Conservation (phyloP, 1,140 invertebrate genomes). For the Leptestheria dahalacensis region DNA sequence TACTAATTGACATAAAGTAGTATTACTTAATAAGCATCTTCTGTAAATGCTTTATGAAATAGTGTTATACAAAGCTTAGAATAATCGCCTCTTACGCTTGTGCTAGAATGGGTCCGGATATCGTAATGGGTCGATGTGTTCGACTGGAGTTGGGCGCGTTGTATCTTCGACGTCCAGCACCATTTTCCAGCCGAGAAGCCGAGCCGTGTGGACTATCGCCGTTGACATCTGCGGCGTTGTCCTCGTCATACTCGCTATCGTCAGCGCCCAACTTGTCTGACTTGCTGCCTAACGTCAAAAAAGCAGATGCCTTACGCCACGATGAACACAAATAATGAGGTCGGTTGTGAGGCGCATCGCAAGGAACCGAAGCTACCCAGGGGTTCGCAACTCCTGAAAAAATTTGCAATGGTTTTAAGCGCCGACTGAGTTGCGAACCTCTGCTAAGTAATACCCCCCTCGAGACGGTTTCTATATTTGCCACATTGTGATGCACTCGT, state of each 20-base stretch:
- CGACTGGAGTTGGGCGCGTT: not conserved
- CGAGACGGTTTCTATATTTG: not conserved
- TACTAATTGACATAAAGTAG: too few species aligned
- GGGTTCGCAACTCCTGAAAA: not conserved
- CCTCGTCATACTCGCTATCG: not conserved
- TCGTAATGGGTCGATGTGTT: not conserved
- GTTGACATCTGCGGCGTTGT: not conserved
- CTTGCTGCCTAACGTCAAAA: not conserved
- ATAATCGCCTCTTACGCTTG: constrained; percentile 29
- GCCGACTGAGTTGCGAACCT: not conserved
- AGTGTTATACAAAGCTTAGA: not conserved
- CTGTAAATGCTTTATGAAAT: not conserved
- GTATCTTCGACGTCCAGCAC: not conserved
- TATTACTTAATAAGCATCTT: too few species aligned
- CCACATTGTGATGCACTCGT: not conserved
- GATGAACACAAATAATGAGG: not conserved
- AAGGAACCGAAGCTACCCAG: not conserved
- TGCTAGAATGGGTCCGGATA: constrained; percentile 32
- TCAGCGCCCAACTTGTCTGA: not conserved
- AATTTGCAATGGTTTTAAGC: too few species aligned
- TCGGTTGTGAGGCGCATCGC: not conserved
- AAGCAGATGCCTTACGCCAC: not conserved
- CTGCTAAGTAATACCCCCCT: too few species aligned
- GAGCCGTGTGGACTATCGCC: not conserved
- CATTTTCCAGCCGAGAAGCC: not conserved